These are phyloP conservation scores for Channa argus DNA, from an alignment of 2,113 vertebrate species.

Conservation along the genomic window DNA sequence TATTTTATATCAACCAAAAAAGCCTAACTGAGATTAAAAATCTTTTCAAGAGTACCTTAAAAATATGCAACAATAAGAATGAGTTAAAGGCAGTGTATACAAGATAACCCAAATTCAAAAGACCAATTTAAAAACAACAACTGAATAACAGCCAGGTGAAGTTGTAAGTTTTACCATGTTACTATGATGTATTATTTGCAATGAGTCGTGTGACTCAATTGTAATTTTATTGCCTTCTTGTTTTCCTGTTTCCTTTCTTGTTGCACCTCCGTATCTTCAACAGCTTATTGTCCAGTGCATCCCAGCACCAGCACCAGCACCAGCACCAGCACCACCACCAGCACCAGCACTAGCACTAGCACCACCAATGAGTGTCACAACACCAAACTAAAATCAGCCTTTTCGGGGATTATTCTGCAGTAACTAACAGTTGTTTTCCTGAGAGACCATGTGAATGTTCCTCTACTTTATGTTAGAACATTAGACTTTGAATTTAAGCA, in stretches of 20 bases:
- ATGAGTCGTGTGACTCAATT: neutral
- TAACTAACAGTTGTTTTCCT: neutral
- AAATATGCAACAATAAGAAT: no score
- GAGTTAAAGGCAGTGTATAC: no score
- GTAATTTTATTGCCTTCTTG: neutral
- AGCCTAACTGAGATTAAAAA: no score
- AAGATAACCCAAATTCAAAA: no score
- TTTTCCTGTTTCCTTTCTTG: slow-evolving; percentile 1
- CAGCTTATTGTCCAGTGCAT: slow-evolving; percentile 66
- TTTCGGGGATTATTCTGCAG: neutral
- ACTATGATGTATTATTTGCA: neutral
- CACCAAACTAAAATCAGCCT: slow-evolving; percentile 23
- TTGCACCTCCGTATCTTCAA: slow-evolving; percentile 12
- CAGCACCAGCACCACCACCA: no score
- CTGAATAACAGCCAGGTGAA: no score
- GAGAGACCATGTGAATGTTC: neutral
- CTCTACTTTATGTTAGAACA: no score
- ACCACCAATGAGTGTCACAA: neutral
- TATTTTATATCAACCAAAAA: no score
- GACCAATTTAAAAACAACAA: no score
- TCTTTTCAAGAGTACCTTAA: no score
- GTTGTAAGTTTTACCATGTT: neutral
- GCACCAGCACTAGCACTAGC: no score
- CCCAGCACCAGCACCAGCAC: neutral
- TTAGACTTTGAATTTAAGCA: no score